Evolutionary conservation across 2,797 vertebrate species (phyloP).

Genomic region (Neomorphus geoffroyi): DNA sequence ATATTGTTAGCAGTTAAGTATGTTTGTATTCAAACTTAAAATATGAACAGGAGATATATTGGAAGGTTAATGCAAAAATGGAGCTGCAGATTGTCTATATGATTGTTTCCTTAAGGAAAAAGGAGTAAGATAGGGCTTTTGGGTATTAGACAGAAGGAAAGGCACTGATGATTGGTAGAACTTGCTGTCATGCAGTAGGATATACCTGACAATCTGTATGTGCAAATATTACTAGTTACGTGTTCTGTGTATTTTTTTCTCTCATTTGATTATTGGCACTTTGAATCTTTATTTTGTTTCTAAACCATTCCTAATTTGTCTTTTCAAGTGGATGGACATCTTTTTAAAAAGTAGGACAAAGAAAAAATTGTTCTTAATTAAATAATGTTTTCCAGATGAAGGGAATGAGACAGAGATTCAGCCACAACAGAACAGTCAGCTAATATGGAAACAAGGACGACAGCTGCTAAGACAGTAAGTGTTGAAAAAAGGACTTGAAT

Average conservation of each 20-base stretch:
- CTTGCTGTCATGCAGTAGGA: background rate
- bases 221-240: fast-evolving
- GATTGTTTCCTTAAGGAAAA: background rate
- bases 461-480: constrained; percentile 98
- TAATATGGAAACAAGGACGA: constrained; percentile 98
- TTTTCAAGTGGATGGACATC: background rate
- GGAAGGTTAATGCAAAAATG: background rate
- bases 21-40: background rate
- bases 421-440: constrained; percentile 92
- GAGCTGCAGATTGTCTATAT: background rate
- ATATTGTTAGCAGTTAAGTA: background rate
- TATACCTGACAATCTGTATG: background rate
- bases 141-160: background rate
- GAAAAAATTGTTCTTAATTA: constrained; percentile 3
- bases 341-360: background rate
- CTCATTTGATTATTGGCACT: background rate
- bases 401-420: constrained; percentile 92
- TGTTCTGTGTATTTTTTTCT: background rate
- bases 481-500: background rate
- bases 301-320: background rate
- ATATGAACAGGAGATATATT: background rate
- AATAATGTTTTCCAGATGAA: constrained; percentile 86
- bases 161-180: background rate
- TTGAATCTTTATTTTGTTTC: background rate
- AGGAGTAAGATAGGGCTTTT: background rate